Base-by-base conservation (phyloP, 2,888 invertebrate genomes). In the Cheilosia vernalis region DNA sequence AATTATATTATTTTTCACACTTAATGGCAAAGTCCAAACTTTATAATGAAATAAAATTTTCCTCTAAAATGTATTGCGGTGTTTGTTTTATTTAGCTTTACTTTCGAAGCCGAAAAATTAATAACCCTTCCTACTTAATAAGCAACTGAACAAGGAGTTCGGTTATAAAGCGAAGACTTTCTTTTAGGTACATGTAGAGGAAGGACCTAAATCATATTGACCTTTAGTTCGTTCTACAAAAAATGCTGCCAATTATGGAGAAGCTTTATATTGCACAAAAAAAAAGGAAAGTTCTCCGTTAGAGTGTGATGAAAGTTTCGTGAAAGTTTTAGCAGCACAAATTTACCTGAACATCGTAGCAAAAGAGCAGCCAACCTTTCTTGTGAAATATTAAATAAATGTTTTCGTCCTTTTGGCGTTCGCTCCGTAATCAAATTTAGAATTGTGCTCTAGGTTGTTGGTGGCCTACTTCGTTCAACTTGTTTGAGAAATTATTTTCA, bases 291-390 rank as follows among this genome's bases (percentile, higher is more conserved):
- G 13, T 49, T 58, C 30, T 70, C 24, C 17, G 51, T 70, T 58
- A 60, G 51, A 60, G 60, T 60, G 7, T 60, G 42, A 40, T 24
- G 70, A 33, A 67, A 67, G 7, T 42, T 55, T 44, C 13, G 7
- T 56, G n/a, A 69, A 69, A 58, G 58, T 56, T 69, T 69, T 47
- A 19, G 30, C 30, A 6, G n/a, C 33, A 10, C 15, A 55, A 67
- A 42, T 37, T 51, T 40, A 10, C 27, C 17, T 17, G 27, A 17
- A 42, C 6, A 47, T 55, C 24, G 27, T 27, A 55, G 30, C 55
- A 67, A 27, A 27, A 42, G 17, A 13, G 13, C 1, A 55, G 30
- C 15, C 27, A 44, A 33, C 56, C 33, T 69, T 56, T 17, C 4
- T 27, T 40, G 40, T 53, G 40, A 10, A 21, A 13, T 42, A 47